These are phyloP conservation scores for Thyatira batis DNA, from an alignment of 2,888 invertebrate species.

Conservation along the genomic window DNA sequence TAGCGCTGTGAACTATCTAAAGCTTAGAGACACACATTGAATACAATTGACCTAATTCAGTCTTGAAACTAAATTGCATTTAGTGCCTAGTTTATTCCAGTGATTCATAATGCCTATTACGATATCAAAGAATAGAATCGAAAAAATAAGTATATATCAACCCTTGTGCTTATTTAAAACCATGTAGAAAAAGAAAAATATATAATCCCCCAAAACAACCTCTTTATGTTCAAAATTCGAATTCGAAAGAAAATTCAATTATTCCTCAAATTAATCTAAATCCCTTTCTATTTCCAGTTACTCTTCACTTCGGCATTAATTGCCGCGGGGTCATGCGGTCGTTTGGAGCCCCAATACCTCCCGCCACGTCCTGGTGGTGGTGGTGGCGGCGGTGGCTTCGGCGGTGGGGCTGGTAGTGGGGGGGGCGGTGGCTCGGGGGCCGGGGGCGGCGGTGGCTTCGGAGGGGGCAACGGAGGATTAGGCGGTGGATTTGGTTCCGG, in stretches of 20 bases:
- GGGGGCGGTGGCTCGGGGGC: constrained; percentile 30
- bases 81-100: not conserved
- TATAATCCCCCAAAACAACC: too few relatives aligned
- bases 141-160: not conserved
- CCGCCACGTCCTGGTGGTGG: constrained; percentile 48
- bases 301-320: constrained; percentile 52
- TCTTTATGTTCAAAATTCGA: not conserved
- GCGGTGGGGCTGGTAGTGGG: constrained; percentile 14
- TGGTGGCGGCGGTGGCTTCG: constrained; percentile 35
- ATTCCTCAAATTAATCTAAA: not conserved
- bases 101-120: not conserved
- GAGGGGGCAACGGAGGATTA: constrained; percentile 35
- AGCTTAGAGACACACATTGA: not conserved
- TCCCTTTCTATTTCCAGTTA: constrained; percentile 30
- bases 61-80: not conserved
- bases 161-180: too few relatives aligned
- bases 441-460: constrained; percentile 30
- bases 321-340: constrained; percentile 60
- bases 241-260: not conserved
- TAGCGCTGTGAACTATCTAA: not conserved
- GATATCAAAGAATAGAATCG: not conserved
- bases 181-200: too few relatives aligned
- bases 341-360: constrained; percentile 57
- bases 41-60: not conserved
- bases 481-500: constrained; percentile 32